Evolutionary conservation across 1,140 invertebrate genomes (phyloP).

Genomic region (Calliopsis andreniformis): DNA sequence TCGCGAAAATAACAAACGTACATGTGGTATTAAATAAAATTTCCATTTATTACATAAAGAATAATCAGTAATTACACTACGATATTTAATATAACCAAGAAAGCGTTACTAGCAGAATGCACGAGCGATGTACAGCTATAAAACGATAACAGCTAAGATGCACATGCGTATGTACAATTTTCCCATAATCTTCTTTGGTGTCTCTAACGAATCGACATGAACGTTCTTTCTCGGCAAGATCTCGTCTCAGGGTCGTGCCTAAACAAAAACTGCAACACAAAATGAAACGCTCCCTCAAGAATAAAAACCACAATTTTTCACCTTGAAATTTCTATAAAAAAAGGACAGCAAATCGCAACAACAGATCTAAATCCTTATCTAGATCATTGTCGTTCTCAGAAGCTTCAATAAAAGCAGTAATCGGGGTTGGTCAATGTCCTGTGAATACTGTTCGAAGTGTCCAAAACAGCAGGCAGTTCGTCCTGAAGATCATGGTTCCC

Average conservation of each 20-base stretch:
- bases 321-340: no score
- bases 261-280: no score
- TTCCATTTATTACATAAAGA: slow-evolving; percentile 30
- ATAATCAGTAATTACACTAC: slow-evolving; percentile 18
- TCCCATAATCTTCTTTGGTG: no score
- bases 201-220: not conserved
- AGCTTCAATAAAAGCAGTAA: not conserved
- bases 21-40: slow-evolving; percentile 49
- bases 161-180: slow-evolving; percentile 17
- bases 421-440: not conserved
- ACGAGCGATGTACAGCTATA: not conserved
- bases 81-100: not conserved
- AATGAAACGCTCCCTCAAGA: no score
- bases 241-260: slow-evolving; percentile 17
- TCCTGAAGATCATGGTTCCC: not conserved
- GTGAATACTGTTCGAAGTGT: slow-evolving; percentile 52
- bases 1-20: not conserved
- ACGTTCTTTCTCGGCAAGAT: not conserved
- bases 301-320: no score
- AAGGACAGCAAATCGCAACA: no score
- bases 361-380: no score
- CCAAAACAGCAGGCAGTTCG: not conserved
- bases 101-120: not conserved
- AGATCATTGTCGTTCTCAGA: no score
- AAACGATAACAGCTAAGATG: not conserved